phyloP scores from a whole-genome alignment of 2,113 vertebrate genomes.

The Chunga burmeisteri region DNA sequence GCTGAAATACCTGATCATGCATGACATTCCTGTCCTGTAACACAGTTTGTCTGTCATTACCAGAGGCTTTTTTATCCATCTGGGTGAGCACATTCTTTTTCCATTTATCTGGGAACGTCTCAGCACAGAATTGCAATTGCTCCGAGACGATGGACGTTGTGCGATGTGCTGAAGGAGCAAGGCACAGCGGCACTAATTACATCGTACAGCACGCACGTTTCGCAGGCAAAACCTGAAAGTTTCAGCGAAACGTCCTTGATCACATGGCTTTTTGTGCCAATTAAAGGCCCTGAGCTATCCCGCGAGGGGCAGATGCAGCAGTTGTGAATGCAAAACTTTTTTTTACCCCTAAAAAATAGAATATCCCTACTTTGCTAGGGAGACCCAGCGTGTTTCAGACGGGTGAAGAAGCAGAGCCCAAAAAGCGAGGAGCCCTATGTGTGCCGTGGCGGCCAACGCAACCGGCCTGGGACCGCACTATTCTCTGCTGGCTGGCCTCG shows the following conservation, averaged over 20 bases:
- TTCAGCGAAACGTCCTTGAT: background rate
- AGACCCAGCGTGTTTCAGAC: fast-evolving
- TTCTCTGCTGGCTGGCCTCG: background rate
- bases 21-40: slow-evolving; percentile 50
- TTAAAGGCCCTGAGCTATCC: background rate
- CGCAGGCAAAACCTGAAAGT: background rate
- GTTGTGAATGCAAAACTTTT: background rate
- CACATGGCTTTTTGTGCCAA: background rate
- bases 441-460: background rate
- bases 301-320: background rate
- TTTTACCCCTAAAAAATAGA: background rate
- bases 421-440: fast-evolving
- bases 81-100: slow-evolving; percentile 39
- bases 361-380: background rate
- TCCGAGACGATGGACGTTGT: background rate
- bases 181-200: background rate
- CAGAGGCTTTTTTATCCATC: slow-evolving; percentile 30
- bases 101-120: slow-evolving; percentile 55
- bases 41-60: slow-evolving; percentile 56
- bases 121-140: background rate
- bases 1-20: slow-evolving; percentile 52
- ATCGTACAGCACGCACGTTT: background rate
- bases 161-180: background rate
- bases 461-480: fast-evolving
- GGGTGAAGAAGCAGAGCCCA: background rate